Evolutionary conservation across 2,113 vertebrate species (phyloP).

Genomic region (Elephantulus edwardii): DNA sequence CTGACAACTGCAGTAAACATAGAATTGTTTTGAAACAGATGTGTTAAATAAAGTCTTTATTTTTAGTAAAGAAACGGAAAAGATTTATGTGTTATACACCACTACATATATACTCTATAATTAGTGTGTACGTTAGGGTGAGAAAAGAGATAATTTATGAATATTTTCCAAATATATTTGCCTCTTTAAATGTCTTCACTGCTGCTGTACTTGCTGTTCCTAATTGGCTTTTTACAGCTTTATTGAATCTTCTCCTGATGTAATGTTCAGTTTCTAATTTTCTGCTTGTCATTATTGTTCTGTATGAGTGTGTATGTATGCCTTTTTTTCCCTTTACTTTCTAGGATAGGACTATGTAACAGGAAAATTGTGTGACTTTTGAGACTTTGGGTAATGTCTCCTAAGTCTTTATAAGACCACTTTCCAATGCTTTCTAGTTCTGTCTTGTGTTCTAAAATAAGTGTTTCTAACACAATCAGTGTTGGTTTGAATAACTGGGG

Average conservation of each 20-base stretch:
- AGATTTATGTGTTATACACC: not conserved
- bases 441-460: not conserved
- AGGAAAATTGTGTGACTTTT: not conserved
- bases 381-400: conserved; percentile 14
- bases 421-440: conserved; percentile 38
- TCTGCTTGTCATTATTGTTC: conserved; percentile 4
- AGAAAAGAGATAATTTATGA: not conserved
- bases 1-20: no score
- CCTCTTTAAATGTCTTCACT: conserved; percentile 18
- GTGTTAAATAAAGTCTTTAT: conserved; percentile 6
- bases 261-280: conserved; percentile 18
- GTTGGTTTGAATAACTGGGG: not conserved
- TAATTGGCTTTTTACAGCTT: not conserved
- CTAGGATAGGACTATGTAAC: not conserved
- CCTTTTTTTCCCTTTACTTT: not conserved
- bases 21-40: conserved; percentile 53
- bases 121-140: not conserved
- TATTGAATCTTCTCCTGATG: not conserved
- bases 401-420: no score
- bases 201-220: conserved; percentile 27
- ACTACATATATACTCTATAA: not conserved
- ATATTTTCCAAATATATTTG: not conserved
- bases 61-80: conserved; percentile 1
- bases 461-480: conserved; percentile 18
- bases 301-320: not conserved